Base-by-base conservation (phyloP, 2,888 invertebrate species). In the Elegia similella region DNA sequence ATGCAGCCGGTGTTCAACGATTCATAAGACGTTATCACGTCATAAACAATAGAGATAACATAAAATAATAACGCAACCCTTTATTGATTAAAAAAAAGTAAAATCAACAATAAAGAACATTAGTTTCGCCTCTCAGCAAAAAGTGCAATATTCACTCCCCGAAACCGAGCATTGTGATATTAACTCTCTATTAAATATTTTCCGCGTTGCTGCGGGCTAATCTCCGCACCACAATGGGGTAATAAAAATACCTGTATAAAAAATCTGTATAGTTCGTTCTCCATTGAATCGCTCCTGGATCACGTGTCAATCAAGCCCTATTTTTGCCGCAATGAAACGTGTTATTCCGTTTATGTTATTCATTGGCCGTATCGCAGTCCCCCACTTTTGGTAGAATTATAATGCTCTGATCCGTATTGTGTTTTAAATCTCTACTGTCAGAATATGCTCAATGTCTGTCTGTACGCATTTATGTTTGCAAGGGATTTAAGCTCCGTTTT, bases 221-320 rank as follows among this genome's bases (percentile, higher is more conserved):
- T 86, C 82, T 78, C 68, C 68, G 72, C 74, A 74, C 80, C 75
- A 81, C 80, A 84, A 84, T 83, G 64, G 78, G 76, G 78, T 82
- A 84, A 82, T 85, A 88, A 89, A 86, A 82, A 75, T 82, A 72
- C 71, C 69, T 74, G 71, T 59, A 73, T 79, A 85, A 86, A 88
- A 78, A 77, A 69, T 61, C 57, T 48, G 59, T 61, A 75, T 69
- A 62, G 76, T 23, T 48, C 17, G n/a, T 50, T 50, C 50, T 16
- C 34, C 50, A 50, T 50, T 50, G 50, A 50, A 15, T 16, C 8
- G 48, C 15, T 69, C 73, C 69, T 75, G 85, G 84, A 84, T 89
- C 89, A 84, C 85, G 88, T 84, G 90, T 90, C 90, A 90, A 90
- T 91, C 90, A 91, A 75, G 76, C 74, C 76, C 80, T 80, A 78